A percentile compares a stretch with the other conserved stretches of the same genome.
These are phyloP conservation scores for Microctenopoma lineatum DNA, from an alignment of 2,797 vertebrate genomes.

Conservation along the genomic window DNA sequence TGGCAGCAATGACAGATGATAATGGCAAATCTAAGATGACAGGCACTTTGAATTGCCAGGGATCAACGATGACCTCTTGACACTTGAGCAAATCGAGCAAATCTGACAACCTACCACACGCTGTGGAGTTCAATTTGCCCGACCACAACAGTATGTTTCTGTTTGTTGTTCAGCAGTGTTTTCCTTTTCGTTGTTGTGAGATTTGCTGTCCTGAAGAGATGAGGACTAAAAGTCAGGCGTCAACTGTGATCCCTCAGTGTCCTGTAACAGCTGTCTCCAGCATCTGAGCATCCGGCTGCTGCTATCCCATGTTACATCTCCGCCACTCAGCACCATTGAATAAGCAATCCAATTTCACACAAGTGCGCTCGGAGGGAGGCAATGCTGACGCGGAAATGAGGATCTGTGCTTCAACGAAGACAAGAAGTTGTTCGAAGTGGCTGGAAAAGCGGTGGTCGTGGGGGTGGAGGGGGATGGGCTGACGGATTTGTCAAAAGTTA, in stretches of 20 bases:
- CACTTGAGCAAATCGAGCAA: conserved; percentile 39
- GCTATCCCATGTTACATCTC: conserved; percentile 81
- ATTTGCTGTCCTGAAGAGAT: conserved; percentile 56
- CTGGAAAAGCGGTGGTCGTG: conserved; percentile 27
- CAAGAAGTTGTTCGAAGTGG: conserved; percentile 69
- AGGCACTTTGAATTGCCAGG: conserved; percentile 48
- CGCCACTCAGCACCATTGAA: conserved; percentile 79
- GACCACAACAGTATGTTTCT: conserved; percentile 10
- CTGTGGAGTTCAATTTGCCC: background rate
- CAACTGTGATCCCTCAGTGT: conserved; percentile 63
- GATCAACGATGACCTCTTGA: conserved; percentile 57
- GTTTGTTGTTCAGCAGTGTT: conserved; percentile 22
- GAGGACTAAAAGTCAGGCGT: conserved; percentile 58
- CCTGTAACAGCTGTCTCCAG: conserved; percentile 70
- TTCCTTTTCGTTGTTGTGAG: conserved; percentile 48
- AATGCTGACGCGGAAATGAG: conserved; percentile 61
- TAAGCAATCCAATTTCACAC: conserved; percentile 88
- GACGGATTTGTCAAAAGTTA: conserved; percentile 52
- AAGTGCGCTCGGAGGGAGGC: conserved; percentile 72
- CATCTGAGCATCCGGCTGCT: conserved; percentile 59
- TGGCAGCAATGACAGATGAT: conserved; percentile 46
- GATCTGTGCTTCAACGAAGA: conserved; percentile 70
- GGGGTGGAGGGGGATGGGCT: conserved; percentile 1
- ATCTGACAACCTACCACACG: conserved; percentile 29
- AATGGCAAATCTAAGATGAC: conserved; percentile 61